Conservation (phyloP, 2,113 vertebrate species). For the Rhizomys pruinosus region DNA sequence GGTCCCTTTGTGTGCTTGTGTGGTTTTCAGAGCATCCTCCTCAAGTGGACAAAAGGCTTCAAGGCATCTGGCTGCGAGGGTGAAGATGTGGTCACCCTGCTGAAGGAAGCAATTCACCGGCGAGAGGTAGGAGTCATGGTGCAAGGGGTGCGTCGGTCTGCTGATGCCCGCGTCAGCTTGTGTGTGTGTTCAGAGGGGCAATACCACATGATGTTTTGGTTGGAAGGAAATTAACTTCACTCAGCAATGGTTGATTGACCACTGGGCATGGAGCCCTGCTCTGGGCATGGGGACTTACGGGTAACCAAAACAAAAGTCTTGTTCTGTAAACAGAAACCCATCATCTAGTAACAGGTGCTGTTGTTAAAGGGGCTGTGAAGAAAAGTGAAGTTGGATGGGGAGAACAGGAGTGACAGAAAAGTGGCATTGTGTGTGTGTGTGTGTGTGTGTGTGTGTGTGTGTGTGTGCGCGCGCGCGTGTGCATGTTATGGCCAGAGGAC, state of each 20-base stretch:
- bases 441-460: neutral
- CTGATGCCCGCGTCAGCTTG: rapidly evolving
- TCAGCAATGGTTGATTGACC: neutral
- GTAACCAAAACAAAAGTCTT: neutral
- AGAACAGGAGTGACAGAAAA: neutral
- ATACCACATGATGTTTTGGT: neutral
- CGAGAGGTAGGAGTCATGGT: constrained; percentile 85
- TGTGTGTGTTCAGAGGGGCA: neutral
- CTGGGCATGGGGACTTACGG: neutral
- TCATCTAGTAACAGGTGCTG: neutral
- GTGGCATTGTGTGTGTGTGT: neutral
- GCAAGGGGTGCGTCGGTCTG: rapidly evolving
- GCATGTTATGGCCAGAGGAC: neutral
- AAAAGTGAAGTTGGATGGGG: neutral
- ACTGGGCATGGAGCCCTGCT: neutral
- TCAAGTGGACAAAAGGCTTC: constrained; percentile 98
- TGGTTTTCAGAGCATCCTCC: constrained; percentile 91
- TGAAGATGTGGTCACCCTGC: constrained; percentile 92
- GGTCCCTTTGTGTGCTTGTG: neutral
- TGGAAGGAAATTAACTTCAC: neutral
- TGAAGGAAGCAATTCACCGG: constrained; percentile 95
- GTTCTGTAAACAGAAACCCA: neutral
- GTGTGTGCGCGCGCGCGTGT: neutral
- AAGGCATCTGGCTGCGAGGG: constrained; percentile 95
- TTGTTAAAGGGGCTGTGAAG: neutral